These are phyloP conservation scores for Zophobas atratus DNA, from an alignment of 1,140 invertebrate genomes.

Conservation along the genomic window DNA sequence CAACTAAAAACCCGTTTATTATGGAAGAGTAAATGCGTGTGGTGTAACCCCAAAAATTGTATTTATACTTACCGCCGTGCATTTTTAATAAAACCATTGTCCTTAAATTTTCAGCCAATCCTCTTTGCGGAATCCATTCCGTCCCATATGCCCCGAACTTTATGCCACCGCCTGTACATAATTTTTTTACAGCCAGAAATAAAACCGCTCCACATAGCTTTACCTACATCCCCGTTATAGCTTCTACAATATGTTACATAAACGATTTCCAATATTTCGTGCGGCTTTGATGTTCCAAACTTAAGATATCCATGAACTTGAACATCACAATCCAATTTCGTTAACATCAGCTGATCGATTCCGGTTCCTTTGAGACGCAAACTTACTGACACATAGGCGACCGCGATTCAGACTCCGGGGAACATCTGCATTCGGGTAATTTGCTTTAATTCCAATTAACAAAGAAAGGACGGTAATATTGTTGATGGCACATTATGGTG, in stretches of 20 bases:
- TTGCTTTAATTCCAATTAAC: too few relatives aligned
- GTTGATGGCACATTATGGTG: too few relatives aligned
- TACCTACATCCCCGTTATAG: neutral
- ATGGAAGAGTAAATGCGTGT: too few relatives aligned
- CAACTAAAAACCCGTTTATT: too few relatives aligned
- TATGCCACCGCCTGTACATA: neutral
- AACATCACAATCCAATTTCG: slow-evolving; percentile 15
- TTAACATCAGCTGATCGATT: slow-evolving; percentile 15
- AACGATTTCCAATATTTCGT: slow-evolving; percentile 24
- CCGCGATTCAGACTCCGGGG: too few relatives aligned
- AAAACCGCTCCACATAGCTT: slow-evolving; percentile 11
- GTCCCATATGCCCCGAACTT: neutral
- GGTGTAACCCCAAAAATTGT: too few relatives aligned
- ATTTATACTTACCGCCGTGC: too few relatives aligned
- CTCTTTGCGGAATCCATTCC: too few relatives aligned
- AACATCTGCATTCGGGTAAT: too few relatives aligned
- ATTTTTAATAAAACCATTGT: too few relatives aligned
- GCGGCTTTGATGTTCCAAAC: neutral
- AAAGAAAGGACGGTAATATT: too few relatives aligned
- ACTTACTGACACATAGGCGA: slow-evolving; percentile 3
- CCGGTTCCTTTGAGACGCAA: neutral
- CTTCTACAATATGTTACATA: slow-evolving; percentile 10
- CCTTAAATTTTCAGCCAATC: too few relatives aligned
- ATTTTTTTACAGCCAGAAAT: slow-evolving; percentile 7
- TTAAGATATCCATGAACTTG: slow-evolving; percentile 20